Evolutionary conservation across 2,797 vertebrate genomes (phyloP), one percentile per base, ranked within the genome.

Genomic region (Aldrovandia affinis): DNA sequence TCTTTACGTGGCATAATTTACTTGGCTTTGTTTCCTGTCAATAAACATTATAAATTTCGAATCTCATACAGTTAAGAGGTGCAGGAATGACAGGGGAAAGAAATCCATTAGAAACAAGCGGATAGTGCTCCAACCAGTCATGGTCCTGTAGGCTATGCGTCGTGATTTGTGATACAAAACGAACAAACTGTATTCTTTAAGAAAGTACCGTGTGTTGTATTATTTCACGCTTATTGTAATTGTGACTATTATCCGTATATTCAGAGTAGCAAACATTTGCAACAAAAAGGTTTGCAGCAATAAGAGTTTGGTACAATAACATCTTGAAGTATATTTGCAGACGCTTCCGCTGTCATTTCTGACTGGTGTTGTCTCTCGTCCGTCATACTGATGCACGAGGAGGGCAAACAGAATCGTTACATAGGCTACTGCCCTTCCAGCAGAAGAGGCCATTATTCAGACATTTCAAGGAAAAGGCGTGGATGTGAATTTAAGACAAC

Each of bases 401-500:
- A 82, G 81, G n/a, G 47, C 63, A 33, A 44, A 70, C 63, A 47
- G 33, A 61, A 65, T 50, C 59, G 28, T 28, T 36, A 81, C 47
- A 82, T 7, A n/a, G n/a, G n/a, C n/a, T n/a, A 75, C 52, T 54
- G n/a, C 65, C 28, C 44, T 82, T 52, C 30, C 36, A 14, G 30
- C 47, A 25, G 65, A 55, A 63, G 44, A 89, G 88, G 90, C 88
- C 83, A 85, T 89, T 90, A 92, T 91, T 92, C 92, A 92, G 93
- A 94, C 95, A 94, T 94, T 93, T 95, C 94, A 95, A 95, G 94
- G 95, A 95, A 93, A 95, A 93, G 95, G 94, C 93, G 93, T 93
- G 92, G 91, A 93, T 89, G 90, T 89, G 83, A 88, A 94, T 95
- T 94, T 93, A 94, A 92, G 92, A 92, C 93, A 89, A 89, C 88